phyloP scores from a whole-genome alignment of 2,797 vertebrate genomes.

The Melanotaenia maccullochi region DNA sequence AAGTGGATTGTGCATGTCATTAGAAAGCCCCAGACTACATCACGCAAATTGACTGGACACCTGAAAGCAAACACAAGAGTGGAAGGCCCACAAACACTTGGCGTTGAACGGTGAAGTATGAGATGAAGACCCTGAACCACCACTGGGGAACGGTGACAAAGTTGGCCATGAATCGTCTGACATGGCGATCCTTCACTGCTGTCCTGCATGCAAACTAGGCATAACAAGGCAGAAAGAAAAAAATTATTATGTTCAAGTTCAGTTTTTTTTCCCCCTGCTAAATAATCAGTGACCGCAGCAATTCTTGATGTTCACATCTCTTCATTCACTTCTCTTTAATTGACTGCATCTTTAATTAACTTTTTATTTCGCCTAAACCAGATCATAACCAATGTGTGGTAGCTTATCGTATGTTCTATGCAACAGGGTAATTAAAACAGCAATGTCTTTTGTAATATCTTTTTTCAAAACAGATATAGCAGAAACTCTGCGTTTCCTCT shows the following conservation, averaged over 20 bases:
- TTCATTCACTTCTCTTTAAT: not conserved
- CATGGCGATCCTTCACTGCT: too few species aligned
- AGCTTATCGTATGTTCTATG: not conserved
- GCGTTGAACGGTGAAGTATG: too few species aligned
- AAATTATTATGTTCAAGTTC: not conserved
- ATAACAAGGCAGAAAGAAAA: too few species aligned
- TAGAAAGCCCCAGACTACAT: too few species aligned
- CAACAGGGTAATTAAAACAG: not conserved
- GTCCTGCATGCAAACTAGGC: too few species aligned
- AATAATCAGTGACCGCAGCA: not conserved
- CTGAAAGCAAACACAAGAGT: too few species aligned
- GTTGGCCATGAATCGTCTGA: too few species aligned
- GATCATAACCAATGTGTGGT: not conserved
- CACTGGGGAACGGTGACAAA: too few species aligned
- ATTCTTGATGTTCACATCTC: not conserved
- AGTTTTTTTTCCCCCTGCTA: not conserved
- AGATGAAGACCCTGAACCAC: too few species aligned
- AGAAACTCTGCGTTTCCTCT: constrained; percentile 96
- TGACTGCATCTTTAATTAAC: not conserved
- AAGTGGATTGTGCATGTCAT: too few species aligned
- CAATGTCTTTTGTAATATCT: constrained; percentile 23
- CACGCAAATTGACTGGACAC: too few species aligned
- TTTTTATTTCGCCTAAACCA: not conserved
- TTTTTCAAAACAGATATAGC: constrained; percentile 90
- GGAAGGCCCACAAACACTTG: too few species aligned